Conservation (phyloP, 2,888 invertebrate species). For the Gnatocerus cornutus region DNA sequence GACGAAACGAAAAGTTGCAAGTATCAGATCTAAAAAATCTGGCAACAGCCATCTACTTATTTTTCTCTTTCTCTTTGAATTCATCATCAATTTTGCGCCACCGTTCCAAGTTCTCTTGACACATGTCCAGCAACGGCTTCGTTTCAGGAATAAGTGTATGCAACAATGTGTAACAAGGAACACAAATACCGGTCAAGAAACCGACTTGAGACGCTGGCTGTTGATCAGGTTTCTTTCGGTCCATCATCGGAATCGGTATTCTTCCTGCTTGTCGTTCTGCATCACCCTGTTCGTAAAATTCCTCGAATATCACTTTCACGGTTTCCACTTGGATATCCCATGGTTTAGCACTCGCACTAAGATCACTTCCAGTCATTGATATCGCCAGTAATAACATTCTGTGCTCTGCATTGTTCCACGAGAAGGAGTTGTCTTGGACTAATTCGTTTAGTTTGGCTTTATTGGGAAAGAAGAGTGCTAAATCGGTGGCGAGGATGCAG, state of each 20-base stretch:
- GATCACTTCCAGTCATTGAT: slow-evolving; percentile 88
- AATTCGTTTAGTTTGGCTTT: slow-evolving; percentile 76
- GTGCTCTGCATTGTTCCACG: slow-evolving; percentile 80
- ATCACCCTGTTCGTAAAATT: slow-evolving; percentile 83
- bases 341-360: slow-evolving; percentile 89
- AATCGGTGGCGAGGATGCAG: slow-evolving; percentile 89
- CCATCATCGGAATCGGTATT: slow-evolving; percentile 83
- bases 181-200: slow-evolving; percentile 85
- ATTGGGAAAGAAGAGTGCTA: slow-evolving; percentile 88
- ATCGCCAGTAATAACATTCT: slow-evolving; percentile 82
- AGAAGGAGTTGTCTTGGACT: slow-evolving; percentile 74
- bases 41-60: background rate
- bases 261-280: slow-evolving; percentile 70
- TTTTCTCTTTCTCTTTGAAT: slow-evolving; percentile 21
- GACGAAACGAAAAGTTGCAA: too few relatives aligned
- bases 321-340: slow-evolving; percentile 88
- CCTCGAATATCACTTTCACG: slow-evolving; percentile 86
- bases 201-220: slow-evolving; percentile 87
- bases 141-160: slow-evolving; percentile 81
- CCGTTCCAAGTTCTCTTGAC: slow-evolving; percentile 76
- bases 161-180: slow-evolving; percentile 85
- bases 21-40: background rate
- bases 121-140: slow-evolving; percentile 80
- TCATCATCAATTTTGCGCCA: slow-evolving; percentile 74
- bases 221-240: slow-evolving; percentile 79